These are phyloP conservation scores for Ciconia maguari DNA, from an alignment of 2,113 vertebrate species.

Conservation along the genomic window DNA sequence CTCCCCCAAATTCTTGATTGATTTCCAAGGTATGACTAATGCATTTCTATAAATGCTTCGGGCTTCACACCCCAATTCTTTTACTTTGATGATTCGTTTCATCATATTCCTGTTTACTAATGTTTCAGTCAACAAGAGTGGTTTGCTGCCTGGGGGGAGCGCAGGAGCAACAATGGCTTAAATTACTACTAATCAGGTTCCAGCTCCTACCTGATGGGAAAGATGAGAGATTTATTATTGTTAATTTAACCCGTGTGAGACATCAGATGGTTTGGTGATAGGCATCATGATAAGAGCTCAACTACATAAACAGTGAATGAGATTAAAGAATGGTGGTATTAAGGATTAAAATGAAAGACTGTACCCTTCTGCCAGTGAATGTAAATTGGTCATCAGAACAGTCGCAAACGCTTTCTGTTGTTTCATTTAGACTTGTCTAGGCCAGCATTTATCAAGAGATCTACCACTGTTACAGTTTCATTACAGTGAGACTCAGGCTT, in stretches of 20 bases:
- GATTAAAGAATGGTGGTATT: not conserved
- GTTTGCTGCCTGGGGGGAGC: not conserved
- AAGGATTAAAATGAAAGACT: not conserved
- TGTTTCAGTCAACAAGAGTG: constrained; percentile 28
- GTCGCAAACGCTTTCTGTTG: not conserved
- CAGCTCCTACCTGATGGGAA: not conserved
- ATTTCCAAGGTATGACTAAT: constrained; percentile 39
- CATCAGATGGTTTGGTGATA: not conserved
- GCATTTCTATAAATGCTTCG: constrained; percentile 5
- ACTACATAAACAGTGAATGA: not conserved
- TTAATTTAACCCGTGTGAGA: not conserved
- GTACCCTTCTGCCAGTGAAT: not conserved
- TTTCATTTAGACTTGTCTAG: not conserved
- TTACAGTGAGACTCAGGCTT: not conserved
- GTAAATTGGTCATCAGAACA: not conserved
- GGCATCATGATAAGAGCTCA: not conserved
- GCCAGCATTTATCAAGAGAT: not conserved
- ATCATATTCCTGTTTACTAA: constrained; percentile 4
- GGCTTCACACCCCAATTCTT: constrained; percentile 4
- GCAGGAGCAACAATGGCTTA: not conserved
- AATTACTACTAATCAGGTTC: not conserved
- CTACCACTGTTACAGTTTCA: not conserved
- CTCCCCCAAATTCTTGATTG: not conserved
- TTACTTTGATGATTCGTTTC: not conserved
- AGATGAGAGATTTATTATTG: not conserved